Evolutionary conservation across 2,888 invertebrate genomes (phyloP).

Genomic region (Cloeon dipterum): DNA sequence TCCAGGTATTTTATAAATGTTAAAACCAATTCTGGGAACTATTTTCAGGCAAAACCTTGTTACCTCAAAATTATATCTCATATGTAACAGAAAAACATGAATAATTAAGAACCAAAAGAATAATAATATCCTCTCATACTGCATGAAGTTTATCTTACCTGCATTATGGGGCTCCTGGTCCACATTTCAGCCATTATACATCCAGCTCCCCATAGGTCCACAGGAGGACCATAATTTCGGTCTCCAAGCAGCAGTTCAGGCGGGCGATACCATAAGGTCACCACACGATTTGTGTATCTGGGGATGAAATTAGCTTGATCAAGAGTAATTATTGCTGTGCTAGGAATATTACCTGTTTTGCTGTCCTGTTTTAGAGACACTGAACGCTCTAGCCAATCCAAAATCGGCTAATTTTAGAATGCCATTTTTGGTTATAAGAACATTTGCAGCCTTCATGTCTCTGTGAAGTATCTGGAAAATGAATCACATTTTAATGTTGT

Average conservation of each 20-base stretch:
- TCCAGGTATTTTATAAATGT: too few species aligned
- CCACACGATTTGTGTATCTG: slow-evolving; percentile 93
- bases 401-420: slow-evolving; percentile 92
- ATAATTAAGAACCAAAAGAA: too few species aligned
- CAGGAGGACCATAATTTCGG: slow-evolving; percentile 87
- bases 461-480: slow-evolving; percentile 50
- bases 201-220: slow-evolving; percentile 93
- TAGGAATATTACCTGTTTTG: slow-evolving; percentile 32
- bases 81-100: too few species aligned
- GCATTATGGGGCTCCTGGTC: slow-evolving; percentile 80
- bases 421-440: slow-evolving; percentile 86
- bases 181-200: slow-evolving; percentile 99
- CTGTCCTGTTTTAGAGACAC: slow-evolving; percentile 62
- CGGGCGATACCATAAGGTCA: slow-evolving; percentile 85
- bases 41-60: too few species aligned
- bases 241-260: slow-evolving; percentile 52
- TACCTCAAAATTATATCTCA: too few species aligned
- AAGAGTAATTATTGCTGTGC: neutral
- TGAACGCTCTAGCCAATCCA: slow-evolving; percentile 86
- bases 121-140: too few species aligned
- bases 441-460: slow-evolving; percentile 99
- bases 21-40: too few species aligned
- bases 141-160: too few species aligned
- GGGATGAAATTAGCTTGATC: neutral
- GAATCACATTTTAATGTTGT: neutral